A percentile compares a stretch with the other conserved stretches of the same genome.
Conservation (phyloP, 1,140 invertebrate genomes). For the roundworm (Caenorhabditis elegans) region WBcel235 BX284604.4:17120001-17120500, state of each 20-base stretch:
- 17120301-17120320: constrained; percentile 53
- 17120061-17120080: constrained; percentile 2
- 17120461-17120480: constrained; percentile 58
- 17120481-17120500: constrained; percentile 30
- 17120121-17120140: not conserved
- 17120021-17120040: constrained; percentile 66
- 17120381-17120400: constrained; percentile 79
- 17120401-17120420: constrained; percentile 65
- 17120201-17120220: not conserved
- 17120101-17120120: constrained; percentile 12
- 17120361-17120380: constrained; percentile 83
- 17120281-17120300: constrained; percentile 76
- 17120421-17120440: constrained; percentile 64
- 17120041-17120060: not conserved
- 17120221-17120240: constrained; percentile 56
- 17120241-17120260: constrained; percentile 85
- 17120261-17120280: constrained; percentile 90
- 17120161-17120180: constrained; percentile 5
- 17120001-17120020: constrained; percentile 77
- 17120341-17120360: constrained; percentile 91
- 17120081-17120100: not conserved
- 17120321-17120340: constrained; percentile 86
- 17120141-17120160: not conserved
- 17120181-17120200: not conserved
- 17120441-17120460: constrained; percentile 65